phyloP scores from a whole-genome alignment of 2,113 vertebrate genomes.

The Halichoerus grypus region DNA sequence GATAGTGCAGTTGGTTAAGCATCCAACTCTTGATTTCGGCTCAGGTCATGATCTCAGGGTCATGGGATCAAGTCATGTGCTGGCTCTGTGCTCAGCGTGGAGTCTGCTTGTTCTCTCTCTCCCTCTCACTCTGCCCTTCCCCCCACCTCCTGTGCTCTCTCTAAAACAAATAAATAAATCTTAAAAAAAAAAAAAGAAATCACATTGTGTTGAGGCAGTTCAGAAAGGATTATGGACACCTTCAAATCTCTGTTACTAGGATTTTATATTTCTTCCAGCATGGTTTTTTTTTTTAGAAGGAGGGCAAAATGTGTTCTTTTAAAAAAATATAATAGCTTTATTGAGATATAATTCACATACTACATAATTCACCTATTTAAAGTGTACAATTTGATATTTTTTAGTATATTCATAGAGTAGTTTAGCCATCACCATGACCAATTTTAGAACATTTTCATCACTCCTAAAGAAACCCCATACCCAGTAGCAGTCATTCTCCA shows the following conservation, averaged over 20 bases:
- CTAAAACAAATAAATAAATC: not conserved
- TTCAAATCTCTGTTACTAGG: not conserved
- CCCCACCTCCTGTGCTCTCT: not conserved
- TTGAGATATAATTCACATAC: not conserved
- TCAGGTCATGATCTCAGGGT: not conserved
- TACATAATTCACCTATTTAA: not conserved
- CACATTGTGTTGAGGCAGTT: constrained; percentile 46
- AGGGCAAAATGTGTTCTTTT: not conserved
- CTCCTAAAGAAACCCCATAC: not conserved
- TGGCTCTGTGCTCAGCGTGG: not conserved
- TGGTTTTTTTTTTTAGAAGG: not conserved
- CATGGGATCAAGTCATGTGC: not conserved
- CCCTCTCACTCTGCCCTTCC: not conserved
- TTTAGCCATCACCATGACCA: not conserved
- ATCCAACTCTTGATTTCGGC: not conserved
- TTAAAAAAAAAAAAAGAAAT: not conserved
- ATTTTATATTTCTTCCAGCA: not conserved
- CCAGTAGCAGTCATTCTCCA: not conserved
- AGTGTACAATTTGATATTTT: not conserved
- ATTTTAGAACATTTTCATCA: constrained; percentile 39
- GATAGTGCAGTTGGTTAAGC: no score
- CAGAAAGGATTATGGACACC: not conserved
- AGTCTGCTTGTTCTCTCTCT: not conserved
- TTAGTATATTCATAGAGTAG: not conserved
- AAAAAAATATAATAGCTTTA: not conserved